phyloP scores from a whole-genome alignment of 2,797 vertebrate species.

The Odontamblyopus lacepedii region DNA sequence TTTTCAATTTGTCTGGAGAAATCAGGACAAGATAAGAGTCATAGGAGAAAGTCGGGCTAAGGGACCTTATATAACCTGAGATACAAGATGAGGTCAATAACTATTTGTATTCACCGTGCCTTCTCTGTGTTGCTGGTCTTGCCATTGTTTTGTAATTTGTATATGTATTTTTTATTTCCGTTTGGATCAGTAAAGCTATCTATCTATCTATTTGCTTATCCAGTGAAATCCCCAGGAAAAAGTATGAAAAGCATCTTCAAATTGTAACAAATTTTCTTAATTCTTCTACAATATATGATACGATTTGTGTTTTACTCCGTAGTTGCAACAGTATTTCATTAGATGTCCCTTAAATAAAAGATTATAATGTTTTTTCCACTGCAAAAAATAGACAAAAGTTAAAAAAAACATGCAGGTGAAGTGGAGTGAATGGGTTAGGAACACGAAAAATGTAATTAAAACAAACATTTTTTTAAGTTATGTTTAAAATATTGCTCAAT shows the following conservation, averaged over 20 bases:
- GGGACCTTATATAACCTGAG: not conserved
- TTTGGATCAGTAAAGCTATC: too few relatives aligned
- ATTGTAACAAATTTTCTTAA: too few relatives aligned
- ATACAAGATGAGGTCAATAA: not conserved
- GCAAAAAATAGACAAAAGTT: conserved; percentile 40
- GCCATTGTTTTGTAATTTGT: not conserved
- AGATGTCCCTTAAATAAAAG: not conserved
- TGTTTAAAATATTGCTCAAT: conserved; percentile 66
- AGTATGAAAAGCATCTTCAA: too few relatives aligned
- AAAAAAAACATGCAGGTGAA: conserved; percentile 55
- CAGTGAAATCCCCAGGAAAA: not conserved
- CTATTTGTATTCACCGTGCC: too few relatives aligned
- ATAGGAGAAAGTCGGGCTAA: conserved; percentile 12
- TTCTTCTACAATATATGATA: not conserved
- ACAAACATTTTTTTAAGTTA: conserved; percentile 59
- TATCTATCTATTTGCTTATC: not conserved
- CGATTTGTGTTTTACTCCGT: not conserved
- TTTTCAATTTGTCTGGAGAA: conserved; percentile 38
- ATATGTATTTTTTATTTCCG: not conserved
- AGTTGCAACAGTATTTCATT: not conserved
- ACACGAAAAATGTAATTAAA: conserved; percentile 51
- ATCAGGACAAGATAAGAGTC: conserved; percentile 23
- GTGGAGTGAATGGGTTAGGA: conserved; percentile 45
- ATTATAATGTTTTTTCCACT: not conserved
- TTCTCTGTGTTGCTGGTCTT: not conserved